Base-by-base conservation (phyloP, 2,888 invertebrate genomes). In the Lordiphosa andalusiaca region DNA sequence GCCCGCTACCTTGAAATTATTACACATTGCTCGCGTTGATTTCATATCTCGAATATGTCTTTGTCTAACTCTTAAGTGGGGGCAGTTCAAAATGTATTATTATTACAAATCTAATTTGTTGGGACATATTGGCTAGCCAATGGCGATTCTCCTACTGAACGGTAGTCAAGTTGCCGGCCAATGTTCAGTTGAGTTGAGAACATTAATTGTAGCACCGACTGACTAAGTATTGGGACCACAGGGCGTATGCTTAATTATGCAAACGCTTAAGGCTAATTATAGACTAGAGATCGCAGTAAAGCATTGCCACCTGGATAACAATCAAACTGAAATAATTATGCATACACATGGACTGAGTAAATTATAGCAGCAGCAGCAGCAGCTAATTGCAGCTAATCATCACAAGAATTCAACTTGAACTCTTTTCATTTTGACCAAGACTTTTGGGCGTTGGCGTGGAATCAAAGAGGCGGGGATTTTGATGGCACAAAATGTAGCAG, bases 231-330 rank as follows among this genome's bases (percentile, higher is more conserved):
- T 40, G 61, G 40, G 60, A 50, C 12, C 63, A 69, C 81, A 83
- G 81, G 84, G 80, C 77, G 80, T 80, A 77, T 81, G 69, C 84
- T 83, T 81, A 78, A 81, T 81, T 81, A 81, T 81, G 77, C 75
- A 69, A 71, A 75, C 78, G 54, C 70, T 81, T 55, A 57, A 50
- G 52, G 54, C 42, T 81, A 81, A 81, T 81, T 83, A 61, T 58
- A 71, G 35, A 46, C 52, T 47, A 61, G 33, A 51, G 61, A 35
- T 12, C 50, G 33, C 50, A 30, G 30, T 36, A 19, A 40, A 41
- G 23, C 37, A 38, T 58, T 57, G 51, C 55, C 80, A 75, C 53
- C 71, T 75, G 80, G 53, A 40, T 47, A 39, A 49, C 33, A 30
- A 64, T 61, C 46, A 54, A 55, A 57, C 44, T 50, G 52, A 40